These are phyloP conservation scores for Cuculus canorus DNA, from an alignment of 2,797 vertebrate genomes.

Conservation along the genomic window DNA sequence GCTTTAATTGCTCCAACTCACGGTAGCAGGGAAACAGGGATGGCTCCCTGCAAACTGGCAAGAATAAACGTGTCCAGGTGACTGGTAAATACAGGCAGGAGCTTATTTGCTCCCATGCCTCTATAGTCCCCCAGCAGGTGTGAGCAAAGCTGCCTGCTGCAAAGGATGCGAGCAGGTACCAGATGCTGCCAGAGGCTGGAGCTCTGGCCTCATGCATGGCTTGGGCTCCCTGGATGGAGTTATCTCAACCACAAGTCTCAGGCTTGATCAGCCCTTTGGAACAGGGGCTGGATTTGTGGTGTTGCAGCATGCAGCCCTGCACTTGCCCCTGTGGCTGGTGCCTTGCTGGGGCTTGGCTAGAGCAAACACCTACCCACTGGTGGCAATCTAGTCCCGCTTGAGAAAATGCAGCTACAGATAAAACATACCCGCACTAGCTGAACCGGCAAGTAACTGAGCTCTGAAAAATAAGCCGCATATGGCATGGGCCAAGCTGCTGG, in stretches of 20 bases:
- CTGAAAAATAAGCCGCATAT: neutral
- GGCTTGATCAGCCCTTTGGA: neutral
- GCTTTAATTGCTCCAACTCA: neutral
- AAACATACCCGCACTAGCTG: neutral
- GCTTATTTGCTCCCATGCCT: neutral
- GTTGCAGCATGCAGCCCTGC: neutral
- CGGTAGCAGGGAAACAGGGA: neutral
- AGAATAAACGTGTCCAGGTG: neutral
- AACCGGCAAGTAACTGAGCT: slow-evolving; percentile 24
- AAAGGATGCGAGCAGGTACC: neutral
- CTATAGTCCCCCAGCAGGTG: neutral
- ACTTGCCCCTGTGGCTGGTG: neutral
- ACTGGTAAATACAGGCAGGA: neutral
- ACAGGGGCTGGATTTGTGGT: neutral
- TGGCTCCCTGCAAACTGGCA: slow-evolving; percentile 9
- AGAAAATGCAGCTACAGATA: neutral
- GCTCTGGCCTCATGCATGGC: neutral
- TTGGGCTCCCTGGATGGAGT: neutral
- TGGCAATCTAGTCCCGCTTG: neutral
- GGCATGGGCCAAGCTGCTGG: neutral
- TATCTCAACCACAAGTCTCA: neutral
- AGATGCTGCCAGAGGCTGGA: slow-evolving; percentile 59
- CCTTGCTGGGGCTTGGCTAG: neutral
- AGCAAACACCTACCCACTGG: neutral
- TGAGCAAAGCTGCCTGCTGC: neutral